A percentile compares a stretch with the other conserved stretches of the same genome.
Evolutionary conservation across 1,140 invertebrate genomes (phyloP).

Genomic region (Polypedilum pembai): DNA sequence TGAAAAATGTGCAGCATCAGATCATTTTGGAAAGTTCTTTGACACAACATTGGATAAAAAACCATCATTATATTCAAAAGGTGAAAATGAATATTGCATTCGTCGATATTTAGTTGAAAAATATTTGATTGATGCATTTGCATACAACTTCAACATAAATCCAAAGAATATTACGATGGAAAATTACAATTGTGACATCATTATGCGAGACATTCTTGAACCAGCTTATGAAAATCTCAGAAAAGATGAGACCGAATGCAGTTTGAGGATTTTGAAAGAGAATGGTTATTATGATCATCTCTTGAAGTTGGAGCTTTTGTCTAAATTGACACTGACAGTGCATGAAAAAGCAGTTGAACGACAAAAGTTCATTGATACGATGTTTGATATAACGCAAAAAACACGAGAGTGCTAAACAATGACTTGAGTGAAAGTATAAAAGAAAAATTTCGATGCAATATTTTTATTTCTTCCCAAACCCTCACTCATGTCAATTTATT

Average conservation of each 20-base stretch:
- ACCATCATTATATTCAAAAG: not conserved
- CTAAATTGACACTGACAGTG: not conserved
- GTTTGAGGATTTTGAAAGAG: not conserved
- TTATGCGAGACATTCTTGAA: not conserved
- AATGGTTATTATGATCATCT: conserved; percentile 26
- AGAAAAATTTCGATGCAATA: no score
- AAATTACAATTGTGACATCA: conserved; percentile 10
- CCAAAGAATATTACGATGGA: conserved; percentile 14
- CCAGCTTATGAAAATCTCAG: conserved; percentile 3
- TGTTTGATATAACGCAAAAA: conserved; percentile 10
- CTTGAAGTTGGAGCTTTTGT: not conserved
- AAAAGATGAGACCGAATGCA: conserved; percentile 4
- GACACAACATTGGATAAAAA: not conserved
- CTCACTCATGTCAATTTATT: no score
- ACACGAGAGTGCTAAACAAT: not conserved
- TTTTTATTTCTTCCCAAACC: no score
- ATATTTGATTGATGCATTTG: conserved; percentile 1
- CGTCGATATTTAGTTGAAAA: not conserved
- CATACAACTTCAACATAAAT: conserved; percentile 1
- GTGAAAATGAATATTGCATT: conserved; percentile 10
- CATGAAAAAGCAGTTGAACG: not conserved
- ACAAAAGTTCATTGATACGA: conserved; percentile 18
- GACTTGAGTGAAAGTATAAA: not conserved
- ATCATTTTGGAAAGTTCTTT: not conserved
- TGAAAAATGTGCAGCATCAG: not conserved